Percentiles rank a stretch among this genome's conserved stretches.
Evolutionary conservation across 1,140 invertebrate genomes (phyloP).

Genomic region (Tetragnatha versicolor): DNA sequence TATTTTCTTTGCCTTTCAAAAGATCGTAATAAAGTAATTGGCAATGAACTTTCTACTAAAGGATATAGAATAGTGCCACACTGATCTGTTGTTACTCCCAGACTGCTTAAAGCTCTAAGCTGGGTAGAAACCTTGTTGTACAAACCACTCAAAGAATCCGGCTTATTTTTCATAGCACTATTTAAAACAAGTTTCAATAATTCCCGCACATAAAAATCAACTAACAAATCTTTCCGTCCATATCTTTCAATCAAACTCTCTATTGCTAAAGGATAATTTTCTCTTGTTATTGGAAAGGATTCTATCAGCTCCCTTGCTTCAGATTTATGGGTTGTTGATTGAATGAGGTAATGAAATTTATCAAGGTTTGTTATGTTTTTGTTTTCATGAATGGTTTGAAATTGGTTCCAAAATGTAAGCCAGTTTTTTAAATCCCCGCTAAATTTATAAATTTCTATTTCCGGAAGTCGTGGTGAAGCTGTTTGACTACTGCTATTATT

Average conservation of each 20-base stretch:
- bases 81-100: not conserved
- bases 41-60: not conserved
- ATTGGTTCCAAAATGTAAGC: constrained; percentile 8
- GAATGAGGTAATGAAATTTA: constrained; percentile 22
- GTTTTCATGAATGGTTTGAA: constrained; percentile 11
- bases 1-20: not conserved
- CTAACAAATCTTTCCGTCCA: not conserved
- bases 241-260: not conserved
- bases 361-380: not conserved
- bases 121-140: constrained; percentile 4
- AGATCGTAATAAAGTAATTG: not conserved
- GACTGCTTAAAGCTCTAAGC: not conserved
- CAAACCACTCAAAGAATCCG: not conserved
- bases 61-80: not conserved
- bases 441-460: constrained; percentile 13
- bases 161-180: not conserved
- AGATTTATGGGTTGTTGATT: not conserved
- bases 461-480: not conserved
- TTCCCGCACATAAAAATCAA: not conserved
- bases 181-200: constrained; percentile 8
- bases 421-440: not conserved
- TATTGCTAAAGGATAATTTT: not conserved
- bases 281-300: not conserved
- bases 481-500: not conserved
- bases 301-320: not conserved